phyloP scores from a whole-genome alignment of 2,113 vertebrate species.

The Canis aureus region DNA sequence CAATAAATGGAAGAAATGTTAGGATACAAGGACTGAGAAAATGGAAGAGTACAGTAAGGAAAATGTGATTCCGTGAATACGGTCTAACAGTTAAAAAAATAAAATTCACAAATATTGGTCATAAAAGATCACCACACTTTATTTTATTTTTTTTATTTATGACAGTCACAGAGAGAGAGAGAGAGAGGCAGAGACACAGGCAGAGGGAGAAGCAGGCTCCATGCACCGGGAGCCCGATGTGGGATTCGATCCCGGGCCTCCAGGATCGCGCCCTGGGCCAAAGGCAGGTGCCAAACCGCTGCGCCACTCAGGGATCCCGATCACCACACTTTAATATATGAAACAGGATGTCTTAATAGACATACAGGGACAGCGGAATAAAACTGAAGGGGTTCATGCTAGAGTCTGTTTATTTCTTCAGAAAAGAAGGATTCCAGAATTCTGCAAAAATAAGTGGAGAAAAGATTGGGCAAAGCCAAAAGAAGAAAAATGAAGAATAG shows the following conservation, averaged over 20 bases:
- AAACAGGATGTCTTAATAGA: not conserved
- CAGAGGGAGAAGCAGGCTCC: no score
- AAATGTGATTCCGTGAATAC: not conserved
- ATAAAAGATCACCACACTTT: not conserved
- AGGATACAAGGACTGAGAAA: not conserved
- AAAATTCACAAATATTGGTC: not conserved
- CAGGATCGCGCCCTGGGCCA: no score
- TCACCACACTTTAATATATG: not conserved
- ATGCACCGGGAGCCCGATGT: no score
- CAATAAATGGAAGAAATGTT: not conserved
- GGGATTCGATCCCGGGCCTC: no score
- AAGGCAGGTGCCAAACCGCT: no score
- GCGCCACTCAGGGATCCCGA: no score
- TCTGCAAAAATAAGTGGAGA: not conserved
- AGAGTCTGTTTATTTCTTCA: not conserved
- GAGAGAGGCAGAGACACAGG: no score
- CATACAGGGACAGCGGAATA: not conserved
- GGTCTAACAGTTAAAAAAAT: not conserved
- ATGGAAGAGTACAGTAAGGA: not conserved
- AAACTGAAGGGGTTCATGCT: not conserved
- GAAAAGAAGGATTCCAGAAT: not conserved
- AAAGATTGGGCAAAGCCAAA: not conserved
- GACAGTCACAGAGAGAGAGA: no score
- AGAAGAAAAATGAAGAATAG: not conserved
- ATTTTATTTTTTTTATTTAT: no score